phyloP scores from a whole-genome alignment of 2,888 invertebrate species.

The Dryadula phaetusa region DNA sequence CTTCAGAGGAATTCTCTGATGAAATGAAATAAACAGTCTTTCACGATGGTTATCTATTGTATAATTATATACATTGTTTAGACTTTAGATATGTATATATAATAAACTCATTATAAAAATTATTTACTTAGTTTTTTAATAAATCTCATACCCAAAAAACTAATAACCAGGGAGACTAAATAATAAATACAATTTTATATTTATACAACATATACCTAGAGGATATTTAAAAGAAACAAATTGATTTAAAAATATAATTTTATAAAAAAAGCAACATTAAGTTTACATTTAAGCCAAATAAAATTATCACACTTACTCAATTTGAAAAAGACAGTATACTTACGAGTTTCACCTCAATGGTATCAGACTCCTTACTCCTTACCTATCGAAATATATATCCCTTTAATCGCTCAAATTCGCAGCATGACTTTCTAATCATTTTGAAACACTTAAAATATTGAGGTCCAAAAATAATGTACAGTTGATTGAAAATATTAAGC shows the following conservation, averaged over 20 bases:
- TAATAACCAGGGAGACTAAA: neutral
- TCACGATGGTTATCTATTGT: neutral
- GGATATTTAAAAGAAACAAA: neutral
- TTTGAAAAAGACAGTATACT: neutral
- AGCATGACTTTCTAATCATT: too few relatives aligned
- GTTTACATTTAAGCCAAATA: neutral
- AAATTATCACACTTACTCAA: neutral
- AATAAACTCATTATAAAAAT: neutral
- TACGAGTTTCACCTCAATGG: neutral
- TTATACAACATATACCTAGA: neutral
- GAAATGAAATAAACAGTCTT: neutral
- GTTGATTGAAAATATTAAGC: too few relatives aligned
- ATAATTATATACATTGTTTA: neutral
- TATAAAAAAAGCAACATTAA: slow-evolving; percentile 7
- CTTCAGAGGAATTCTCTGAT: neutral
- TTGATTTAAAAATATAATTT: neutral
- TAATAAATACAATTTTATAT: neutral
- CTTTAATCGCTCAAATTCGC: too few relatives aligned
- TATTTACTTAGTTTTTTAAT: too few relatives aligned
- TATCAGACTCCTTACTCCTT: neutral
- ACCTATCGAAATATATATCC: neutral
- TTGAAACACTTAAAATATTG: too few relatives aligned
- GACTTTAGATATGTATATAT: neutral
- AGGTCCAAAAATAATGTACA: neutral
- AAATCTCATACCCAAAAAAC: neutral